phyloP scores from a whole-genome alignment of 2,113 vertebrate genomes.

The Channa argus region DNA sequence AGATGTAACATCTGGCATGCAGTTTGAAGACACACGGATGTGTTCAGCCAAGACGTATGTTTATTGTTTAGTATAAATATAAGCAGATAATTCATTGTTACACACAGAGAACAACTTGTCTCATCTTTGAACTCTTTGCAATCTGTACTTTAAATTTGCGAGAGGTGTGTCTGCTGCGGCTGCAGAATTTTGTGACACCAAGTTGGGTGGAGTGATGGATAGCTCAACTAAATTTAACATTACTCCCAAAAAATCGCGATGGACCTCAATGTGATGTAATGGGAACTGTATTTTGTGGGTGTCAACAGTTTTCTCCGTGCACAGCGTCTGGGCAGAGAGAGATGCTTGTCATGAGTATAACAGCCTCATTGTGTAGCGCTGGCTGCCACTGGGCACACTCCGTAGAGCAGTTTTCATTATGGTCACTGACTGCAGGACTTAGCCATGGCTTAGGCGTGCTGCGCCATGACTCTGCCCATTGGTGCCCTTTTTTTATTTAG shows the following conservation, averaged over 20 bases:
- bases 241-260: constrained; percentile 72
- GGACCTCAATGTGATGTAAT: constrained; percentile 82
- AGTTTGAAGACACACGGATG: constrained; percentile 32
- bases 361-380: constrained; percentile 80
- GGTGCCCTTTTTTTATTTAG: constrained; percentile 70
- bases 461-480: constrained; percentile 65
- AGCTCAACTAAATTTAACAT: constrained; percentile 76
- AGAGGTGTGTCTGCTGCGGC: constrained; percentile 36
- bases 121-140: constrained; percentile 36
- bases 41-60: constrained; percentile 10
- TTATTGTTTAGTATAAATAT: constrained; percentile 12
- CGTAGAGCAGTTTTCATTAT: constrained; percentile 82
- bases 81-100: constrained; percentile 10
- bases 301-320: constrained; percentile 83
- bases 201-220: constrained; percentile 77
- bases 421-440: constrained; percentile 75
- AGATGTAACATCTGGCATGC: constrained; percentile 64
- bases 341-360: constrained; percentile 80
- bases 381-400: constrained; percentile 75
- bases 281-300: constrained; percentile 84
- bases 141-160: constrained; percentile 16
- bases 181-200: constrained; percentile 73
- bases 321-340: constrained; percentile 74
- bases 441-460: constrained; percentile 75
- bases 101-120: constrained; percentile 18